phyloP scores from a whole-genome alignment of 2,113 vertebrate species.

The Struthio camelus region DNA sequence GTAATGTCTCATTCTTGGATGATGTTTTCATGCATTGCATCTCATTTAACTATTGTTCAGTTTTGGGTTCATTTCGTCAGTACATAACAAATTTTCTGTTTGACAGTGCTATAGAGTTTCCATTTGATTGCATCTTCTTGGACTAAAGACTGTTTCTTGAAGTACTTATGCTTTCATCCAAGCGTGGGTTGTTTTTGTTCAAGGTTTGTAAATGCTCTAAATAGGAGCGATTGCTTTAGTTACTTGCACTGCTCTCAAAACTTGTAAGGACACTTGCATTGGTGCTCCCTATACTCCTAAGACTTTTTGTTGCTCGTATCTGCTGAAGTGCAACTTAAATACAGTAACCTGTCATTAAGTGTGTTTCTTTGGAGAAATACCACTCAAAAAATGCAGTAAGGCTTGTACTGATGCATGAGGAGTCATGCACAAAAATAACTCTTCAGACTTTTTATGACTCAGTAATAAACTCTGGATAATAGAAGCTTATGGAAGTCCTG shows the following conservation, averaged over 20 bases:
- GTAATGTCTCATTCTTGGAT: background rate
- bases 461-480: background rate
- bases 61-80: background rate
- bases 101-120: background rate
- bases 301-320: background rate
- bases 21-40: background rate
- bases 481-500: conserved; percentile 11
- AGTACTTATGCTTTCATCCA: background rate
- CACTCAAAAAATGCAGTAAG: background rate
- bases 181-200: conserved; percentile 17
- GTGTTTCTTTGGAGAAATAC: background rate
- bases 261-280: background rate
- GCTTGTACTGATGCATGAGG: background rate
- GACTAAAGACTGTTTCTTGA: background rate
- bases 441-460: background rate
- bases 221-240: conserved; percentile 5
- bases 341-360: background rate
- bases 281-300: background rate
- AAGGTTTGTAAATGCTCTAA: background rate
- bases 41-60: background rate
- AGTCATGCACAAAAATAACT: background rate
- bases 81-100: background rate
- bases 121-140: conserved; percentile 1
- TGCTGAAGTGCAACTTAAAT: background rate
- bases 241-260: background rate